Conservation (phyloP, 2,888 invertebrate species). For the Drosophila mimetica region DNA sequence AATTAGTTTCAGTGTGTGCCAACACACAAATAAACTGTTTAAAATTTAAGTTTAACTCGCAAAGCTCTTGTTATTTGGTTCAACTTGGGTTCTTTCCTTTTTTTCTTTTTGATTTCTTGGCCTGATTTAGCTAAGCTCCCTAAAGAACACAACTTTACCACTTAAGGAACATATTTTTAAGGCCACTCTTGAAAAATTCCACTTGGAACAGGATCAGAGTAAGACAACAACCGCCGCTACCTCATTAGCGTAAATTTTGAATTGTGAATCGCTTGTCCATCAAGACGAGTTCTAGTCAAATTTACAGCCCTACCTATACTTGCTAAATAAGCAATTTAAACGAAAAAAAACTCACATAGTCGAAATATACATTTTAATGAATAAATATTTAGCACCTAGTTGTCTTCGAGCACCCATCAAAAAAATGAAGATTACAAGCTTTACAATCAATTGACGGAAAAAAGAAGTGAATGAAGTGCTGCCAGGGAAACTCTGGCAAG, state of each 20-base stretch:
- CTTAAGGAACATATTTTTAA: conserved; percentile 48
- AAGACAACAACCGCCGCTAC: conserved; percentile 81
- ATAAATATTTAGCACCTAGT: conserved; percentile 60
- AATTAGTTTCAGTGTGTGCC: conserved; percentile 55
- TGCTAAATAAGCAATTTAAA: not conserved
- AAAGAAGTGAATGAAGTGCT: conserved; percentile 24
- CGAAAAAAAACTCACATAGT: conserved; percentile 19
- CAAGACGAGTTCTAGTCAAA: conserved; percentile 52
- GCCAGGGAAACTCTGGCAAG: conserved; percentile 2
- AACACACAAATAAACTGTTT: conserved; percentile 63
- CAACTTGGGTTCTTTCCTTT: not conserved
- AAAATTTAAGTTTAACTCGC: conserved; percentile 40
- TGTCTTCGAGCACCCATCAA: conserved; percentile 57
- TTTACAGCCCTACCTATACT: conserved; percentile 50
- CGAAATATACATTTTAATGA: conserved; percentile 31
- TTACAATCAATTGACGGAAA: conserved; percentile 39
- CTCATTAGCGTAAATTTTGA: conserved; percentile 80
- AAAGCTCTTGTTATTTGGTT: conserved; percentile 20
- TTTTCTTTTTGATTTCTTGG: not conserved
- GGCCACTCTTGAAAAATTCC: conserved; percentile 52
- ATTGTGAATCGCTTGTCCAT: conserved; percentile 25
- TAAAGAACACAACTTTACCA: conserved; percentile 10
- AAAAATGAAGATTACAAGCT: not conserved
- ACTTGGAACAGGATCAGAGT: conserved; percentile 27
- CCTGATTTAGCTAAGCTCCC: not conserved